A percentile compares a stretch with the other conserved stretches of the same genome.
phyloP scores from a whole-genome alignment of 1,140 invertebrate genomes.

The Palaemon carinicauda region DNA sequence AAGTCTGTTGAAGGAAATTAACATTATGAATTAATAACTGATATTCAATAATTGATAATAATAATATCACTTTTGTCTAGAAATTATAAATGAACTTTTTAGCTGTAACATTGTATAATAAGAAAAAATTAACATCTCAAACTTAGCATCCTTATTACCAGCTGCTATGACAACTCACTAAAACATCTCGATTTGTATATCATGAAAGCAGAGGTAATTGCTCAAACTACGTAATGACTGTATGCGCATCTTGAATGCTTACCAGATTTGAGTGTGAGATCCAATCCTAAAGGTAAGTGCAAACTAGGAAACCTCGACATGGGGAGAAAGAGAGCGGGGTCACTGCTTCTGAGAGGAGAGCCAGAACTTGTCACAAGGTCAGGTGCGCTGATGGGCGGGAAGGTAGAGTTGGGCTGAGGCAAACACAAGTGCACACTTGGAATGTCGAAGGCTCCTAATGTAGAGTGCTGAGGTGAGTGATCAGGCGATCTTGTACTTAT shows the following conservation, averaged over 20 bases:
- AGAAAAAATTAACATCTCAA: too few relatives aligned
- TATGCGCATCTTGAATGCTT: background rate
- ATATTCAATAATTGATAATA: too few relatives aligned
- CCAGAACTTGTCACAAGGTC: slow-evolving; percentile 6
- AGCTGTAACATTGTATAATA: too few relatives aligned
- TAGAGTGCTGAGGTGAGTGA: background rate
- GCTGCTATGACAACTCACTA: too few relatives aligned
- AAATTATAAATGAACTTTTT: too few relatives aligned
- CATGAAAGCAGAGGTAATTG: background rate
- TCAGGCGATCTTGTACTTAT: slow-evolving; percentile 3
- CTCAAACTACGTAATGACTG: background rate
- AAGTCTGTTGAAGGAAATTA: background rate
- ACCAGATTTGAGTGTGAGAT: slow-evolving; percentile 39
- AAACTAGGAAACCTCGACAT: slow-evolving; percentile 26
- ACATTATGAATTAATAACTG: too few relatives aligned
- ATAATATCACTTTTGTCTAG: too few relatives aligned
- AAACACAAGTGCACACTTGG: slow-evolving; percentile 23
- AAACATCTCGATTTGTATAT: background rate
- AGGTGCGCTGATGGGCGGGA: slow-evolving; percentile 12
- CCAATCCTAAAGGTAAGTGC: slow-evolving; percentile 10
- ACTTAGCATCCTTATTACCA: too few relatives aligned
- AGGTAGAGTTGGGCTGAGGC: slow-evolving; percentile 2
- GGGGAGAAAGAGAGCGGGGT: slow-evolving; percentile 20
- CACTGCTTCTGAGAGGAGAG: slow-evolving; percentile 20
- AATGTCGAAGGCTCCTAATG: background rate